These are phyloP conservation scores for Cheirogaleus medius DNA, from an alignment of 2,113 vertebrate species.

Conservation along the genomic window DNA sequence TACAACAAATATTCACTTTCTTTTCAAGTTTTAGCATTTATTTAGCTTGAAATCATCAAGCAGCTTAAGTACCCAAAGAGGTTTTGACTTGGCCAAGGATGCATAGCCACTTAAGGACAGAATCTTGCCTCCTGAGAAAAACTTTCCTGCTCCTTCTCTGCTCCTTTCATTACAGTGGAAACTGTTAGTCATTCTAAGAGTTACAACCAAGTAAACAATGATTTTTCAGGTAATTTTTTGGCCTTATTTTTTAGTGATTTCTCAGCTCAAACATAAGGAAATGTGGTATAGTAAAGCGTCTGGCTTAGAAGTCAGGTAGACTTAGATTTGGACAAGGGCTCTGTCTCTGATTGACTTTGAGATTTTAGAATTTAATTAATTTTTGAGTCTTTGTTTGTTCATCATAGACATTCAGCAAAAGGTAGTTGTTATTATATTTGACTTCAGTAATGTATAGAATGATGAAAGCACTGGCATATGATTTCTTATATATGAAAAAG, in stretches of 20 bases:
- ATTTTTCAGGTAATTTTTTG: not conserved
- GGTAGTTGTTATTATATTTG: not conserved
- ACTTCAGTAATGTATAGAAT: not conserved
- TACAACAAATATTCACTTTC: not conserved
- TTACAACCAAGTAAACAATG: not conserved
- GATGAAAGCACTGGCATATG: not conserved
- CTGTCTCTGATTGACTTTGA: not conserved
- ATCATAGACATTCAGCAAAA: not conserved
- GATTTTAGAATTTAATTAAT: conserved; percentile 15
- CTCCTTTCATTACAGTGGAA: not conserved
- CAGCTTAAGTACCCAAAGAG: not conserved
- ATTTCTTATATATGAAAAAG: not conserved
- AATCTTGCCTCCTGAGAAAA: not conserved
- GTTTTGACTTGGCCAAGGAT: not conserved
- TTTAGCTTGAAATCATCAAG: not conserved
- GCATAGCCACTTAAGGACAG: not conserved
- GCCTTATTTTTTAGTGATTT: not conserved
- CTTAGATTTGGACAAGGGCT: not conserved
- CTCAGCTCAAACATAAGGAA: conserved; percentile 1
- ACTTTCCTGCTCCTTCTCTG: not conserved
- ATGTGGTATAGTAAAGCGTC: not conserved
- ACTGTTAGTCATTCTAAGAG: not conserved
- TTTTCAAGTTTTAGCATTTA: not conserved
- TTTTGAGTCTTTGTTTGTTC: not conserved
- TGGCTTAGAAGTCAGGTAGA: conserved; percentile 15